These are phyloP conservation scores for Lampris incognitus DNA, from an alignment of 2,113 vertebrate species.

Conservation along the genomic window DNA sequence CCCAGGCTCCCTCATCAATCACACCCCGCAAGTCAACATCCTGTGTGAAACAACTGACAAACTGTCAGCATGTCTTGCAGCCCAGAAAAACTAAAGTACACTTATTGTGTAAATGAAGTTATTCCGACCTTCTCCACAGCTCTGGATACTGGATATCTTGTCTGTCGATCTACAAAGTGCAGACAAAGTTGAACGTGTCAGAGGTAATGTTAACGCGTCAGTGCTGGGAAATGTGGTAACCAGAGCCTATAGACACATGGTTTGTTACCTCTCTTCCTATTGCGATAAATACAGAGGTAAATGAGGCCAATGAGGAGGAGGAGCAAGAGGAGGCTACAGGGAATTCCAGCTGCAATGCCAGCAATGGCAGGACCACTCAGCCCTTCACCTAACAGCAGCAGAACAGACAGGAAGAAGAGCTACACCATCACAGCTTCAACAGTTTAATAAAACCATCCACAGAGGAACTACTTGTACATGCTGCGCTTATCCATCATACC, in stretches of 20 bases:
- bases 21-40: too few species aligned
- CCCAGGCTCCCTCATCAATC: too few species aligned
- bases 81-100: neutral
- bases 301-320: constrained; percentile 58
- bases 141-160: constrained; percentile 72
- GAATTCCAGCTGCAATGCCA: constrained; percentile 81
- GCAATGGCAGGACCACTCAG: constrained; percentile 73
- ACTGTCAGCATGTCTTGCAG: neutral
- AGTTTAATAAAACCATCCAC: neutral
- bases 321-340: constrained; percentile 73
- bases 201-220: too few species aligned
- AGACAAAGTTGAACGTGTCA: too few species aligned
- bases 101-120: neutral
- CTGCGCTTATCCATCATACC: constrained; percentile 38
- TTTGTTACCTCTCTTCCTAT: constrained; percentile 62
- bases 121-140: constrained; percentile 71
- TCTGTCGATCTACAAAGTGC: constrained; percentile 46
- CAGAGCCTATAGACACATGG: too few species aligned
- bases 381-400: constrained; percentile 46
- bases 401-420: neutral
- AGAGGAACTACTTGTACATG: neutral
- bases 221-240: too few species aligned
- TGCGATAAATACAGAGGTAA: constrained; percentile 48
- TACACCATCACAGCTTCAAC: neutral
- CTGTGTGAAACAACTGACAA: too few species aligned